Evolutionary conservation across 1,140 invertebrate genomes (phyloP).

Genomic region (Drosophila serrata): DNA sequence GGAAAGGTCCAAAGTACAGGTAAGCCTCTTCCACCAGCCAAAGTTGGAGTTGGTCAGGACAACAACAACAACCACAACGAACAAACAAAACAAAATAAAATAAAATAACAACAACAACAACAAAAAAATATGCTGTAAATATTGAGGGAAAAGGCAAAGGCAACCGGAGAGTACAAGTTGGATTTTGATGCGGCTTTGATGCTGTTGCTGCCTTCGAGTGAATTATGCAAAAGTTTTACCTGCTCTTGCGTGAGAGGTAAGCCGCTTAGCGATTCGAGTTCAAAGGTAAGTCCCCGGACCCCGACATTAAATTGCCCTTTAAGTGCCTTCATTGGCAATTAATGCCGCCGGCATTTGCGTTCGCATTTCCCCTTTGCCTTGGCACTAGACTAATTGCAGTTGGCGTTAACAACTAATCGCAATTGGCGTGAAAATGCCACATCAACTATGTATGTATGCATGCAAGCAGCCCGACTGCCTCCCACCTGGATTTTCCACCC

Average conservation of each 20-base stretch:
- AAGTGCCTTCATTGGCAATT: conserved; percentile 79
- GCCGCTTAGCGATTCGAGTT: conserved; percentile 42
- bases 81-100: conserved; percentile 12
- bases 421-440: conserved; percentile 62
- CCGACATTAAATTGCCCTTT: conserved; percentile 69
- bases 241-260: conserved; percentile 38
- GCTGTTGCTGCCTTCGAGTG: conserved; percentile 24
- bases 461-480: neutral
- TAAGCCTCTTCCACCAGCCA: conserved; percentile 17
- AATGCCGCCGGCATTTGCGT: conserved; percentile 63
- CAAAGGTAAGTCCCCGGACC: conserved; percentile 37
- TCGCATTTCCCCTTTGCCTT: conserved; percentile 57
- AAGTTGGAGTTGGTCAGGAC: conserved; percentile 25
- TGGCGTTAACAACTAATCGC: conserved; percentile 69
- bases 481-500: neutral
- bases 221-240: conserved; percentile 63
- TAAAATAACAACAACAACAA: conserved; percentile 5
- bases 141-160: conserved; percentile 10
- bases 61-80: conserved; percentile 1
- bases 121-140: neutral
- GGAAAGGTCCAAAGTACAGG: conserved; percentile 5
- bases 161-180: conserved; percentile 24
- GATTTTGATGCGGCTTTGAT: conserved; percentile 55
- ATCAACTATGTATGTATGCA: conserved; percentile 23
- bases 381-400: conserved; percentile 69